Base-by-base conservation (phyloP, 2,113 vertebrate species). In the Burhinus bistriatus region DNA sequence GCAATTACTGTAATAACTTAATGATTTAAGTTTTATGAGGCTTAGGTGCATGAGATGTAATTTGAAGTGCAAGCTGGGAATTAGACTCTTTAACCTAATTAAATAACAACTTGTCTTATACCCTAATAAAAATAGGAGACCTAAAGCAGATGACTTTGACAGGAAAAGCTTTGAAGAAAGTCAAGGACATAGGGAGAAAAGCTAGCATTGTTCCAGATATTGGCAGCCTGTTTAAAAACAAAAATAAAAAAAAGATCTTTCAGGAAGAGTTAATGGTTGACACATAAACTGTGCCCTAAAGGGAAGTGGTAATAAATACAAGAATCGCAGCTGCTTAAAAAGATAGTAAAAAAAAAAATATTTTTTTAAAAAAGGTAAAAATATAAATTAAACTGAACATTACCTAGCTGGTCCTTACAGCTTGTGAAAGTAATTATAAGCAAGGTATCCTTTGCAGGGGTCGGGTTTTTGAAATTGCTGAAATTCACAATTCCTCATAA, bases 21-120 rank as follows among this genome's bases (percentile, higher is more conserved):
- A 82, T 92, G 23, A 87, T 79, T 81, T 47, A 95, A 80, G 77
- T 96, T 97, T 95, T 89, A 49, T 91, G 76, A 92, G 87, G 66
- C 78, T 91, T 91, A 58, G 58, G 75, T 97, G 75, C 68, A 9
- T 68, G 85, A 95, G 75, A 72, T 66, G 38, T 83, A 96, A 93
- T 95, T 94, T 96, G 68, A 77, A 93, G 20, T 66, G 47, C 84
- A 85, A 71, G 8, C 71, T 93, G 95, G 94, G 96, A 96, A 97
- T 97, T 95, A 54, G 78, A 32, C 54, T 95, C 84, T 94, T 96
- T 88, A 93, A 88, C 96, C 96, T 97, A 97, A 92, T 97, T 97
- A 97, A 95, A 80, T 91, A 94, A 92, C 76, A 93, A 34, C 66
- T 47, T 86, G 42, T 90, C 71, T 83, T 88, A 75, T 2, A 73